Conservation (phyloP, 2,888 invertebrate species). For the Hypomecis punctinalis region DNA sequence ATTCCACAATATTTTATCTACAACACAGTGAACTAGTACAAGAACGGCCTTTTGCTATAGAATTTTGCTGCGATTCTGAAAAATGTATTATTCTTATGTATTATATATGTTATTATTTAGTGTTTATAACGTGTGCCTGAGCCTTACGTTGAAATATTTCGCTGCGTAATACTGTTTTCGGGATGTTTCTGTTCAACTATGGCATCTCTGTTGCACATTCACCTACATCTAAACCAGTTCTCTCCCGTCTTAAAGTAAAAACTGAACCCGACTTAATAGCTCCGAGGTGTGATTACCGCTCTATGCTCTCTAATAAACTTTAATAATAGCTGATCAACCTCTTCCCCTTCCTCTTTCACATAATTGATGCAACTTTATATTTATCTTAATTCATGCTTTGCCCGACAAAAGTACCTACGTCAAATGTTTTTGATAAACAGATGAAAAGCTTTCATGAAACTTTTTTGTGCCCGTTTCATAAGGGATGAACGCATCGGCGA, state of each 20-base stretch:
- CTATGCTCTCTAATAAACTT: conserved; percentile 41
- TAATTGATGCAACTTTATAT: conserved; percentile 20
- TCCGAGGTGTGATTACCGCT: conserved; percentile 77
- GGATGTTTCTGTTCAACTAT: background rate
- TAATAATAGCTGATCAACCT: conserved; percentile 43
- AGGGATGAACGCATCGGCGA: conserved; percentile 67
- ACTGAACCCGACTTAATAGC: conserved; percentile 76
- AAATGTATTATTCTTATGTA: no score
- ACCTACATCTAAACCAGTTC: conserved; percentile 73
- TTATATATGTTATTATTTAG: no score
- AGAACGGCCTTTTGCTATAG: no score
- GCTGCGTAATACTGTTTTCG: background rate
- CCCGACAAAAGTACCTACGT: background rate
- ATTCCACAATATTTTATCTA: no score
- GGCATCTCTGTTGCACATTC: conserved; percentile 39
- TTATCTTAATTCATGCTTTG: conserved; percentile 12
- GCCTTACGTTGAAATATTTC: no score
- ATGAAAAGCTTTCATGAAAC: conserved; percentile 34
- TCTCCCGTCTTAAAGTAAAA: conserved; percentile 71
- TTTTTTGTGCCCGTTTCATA: conserved; percentile 47
- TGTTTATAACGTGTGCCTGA: no score
- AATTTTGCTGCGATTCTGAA: no score
- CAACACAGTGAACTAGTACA: no score
- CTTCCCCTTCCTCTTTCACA: conserved; percentile 35
- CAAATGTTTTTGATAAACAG: conserved; percentile 20